Conservation (phyloP, 2,888 invertebrate genomes). For the Melinaea menophilus region DNA sequence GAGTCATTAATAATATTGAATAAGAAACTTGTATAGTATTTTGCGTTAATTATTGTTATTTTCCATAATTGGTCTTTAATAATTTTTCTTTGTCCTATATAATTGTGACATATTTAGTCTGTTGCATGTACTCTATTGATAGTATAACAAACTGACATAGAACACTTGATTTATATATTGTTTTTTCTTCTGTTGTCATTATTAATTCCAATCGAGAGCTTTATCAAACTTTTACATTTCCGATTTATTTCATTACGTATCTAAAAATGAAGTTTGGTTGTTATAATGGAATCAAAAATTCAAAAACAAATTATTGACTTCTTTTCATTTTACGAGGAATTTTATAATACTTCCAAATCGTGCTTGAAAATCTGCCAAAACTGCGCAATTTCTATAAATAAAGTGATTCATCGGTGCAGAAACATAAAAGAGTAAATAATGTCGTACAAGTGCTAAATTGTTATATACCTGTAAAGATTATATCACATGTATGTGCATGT, state of each 20-base stretch:
- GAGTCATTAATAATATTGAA: no score
- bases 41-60: neutral
- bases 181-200: neutral
- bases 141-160: neutral
- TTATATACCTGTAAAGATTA: slow-evolving; percentile 17
- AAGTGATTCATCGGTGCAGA: slow-evolving; percentile 71
- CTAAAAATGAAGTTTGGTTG: slow-evolving; percentile 31
- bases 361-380: slow-evolving; percentile 73
- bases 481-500: slow-evolving; percentile 18
- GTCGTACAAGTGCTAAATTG: slow-evolving; percentile 19
- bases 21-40: no score
- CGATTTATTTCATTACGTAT: neutral
- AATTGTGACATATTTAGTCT: neutral
- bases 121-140: neutral
- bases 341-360: slow-evolving; percentile 65
- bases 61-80: neutral
- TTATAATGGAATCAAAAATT: slow-evolving; percentile 67
- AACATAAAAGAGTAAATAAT: slow-evolving; percentile 69
- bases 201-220: neutral
- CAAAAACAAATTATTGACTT: slow-evolving; percentile 75
- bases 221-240: neutral
- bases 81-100: no score
- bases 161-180: slow-evolving; percentile 1
- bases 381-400: slow-evolving; percentile 71
- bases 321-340: slow-evolving; percentile 72